Percentiles rank a stretch among this genome's conserved stretches.
These are phyloP conservation scores for Thera obeliscata DNA, from an alignment of 2,888 invertebrate species.

Conservation along the genomic window DNA sequence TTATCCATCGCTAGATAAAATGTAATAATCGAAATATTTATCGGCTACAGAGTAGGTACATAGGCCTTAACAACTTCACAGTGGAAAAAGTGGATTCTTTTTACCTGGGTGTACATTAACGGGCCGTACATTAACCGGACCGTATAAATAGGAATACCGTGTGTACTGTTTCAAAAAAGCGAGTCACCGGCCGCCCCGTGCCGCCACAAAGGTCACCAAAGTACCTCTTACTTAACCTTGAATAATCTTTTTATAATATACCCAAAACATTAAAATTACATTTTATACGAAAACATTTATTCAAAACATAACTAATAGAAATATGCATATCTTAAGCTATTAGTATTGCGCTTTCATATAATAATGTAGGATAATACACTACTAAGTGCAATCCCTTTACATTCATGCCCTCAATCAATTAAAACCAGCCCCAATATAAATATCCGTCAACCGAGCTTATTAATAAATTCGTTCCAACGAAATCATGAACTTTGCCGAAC, in stretches of 20 bases:
- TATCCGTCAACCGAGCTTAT: slow-evolving; percentile 35
- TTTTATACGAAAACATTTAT: slow-evolving; percentile 43
- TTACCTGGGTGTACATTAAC: too few relatives aligned
- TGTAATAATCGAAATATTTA: too few relatives aligned
- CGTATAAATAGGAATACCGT: too few relatives aligned
- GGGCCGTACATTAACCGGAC: too few relatives aligned
- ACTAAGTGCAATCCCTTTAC: slow-evolving; percentile 22
- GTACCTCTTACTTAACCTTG: too few relatives aligned
- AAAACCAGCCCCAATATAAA: slow-evolving; percentile 55
- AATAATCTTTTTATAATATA: neutral
- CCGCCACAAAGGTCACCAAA: too few relatives aligned
- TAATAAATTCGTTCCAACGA: slow-evolving; percentile 7
- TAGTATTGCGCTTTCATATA: slow-evolving; percentile 12
- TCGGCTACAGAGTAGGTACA: too few relatives aligned
- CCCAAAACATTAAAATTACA: slow-evolving; percentile 8
- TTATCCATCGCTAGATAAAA: too few relatives aligned
- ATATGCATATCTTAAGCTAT: slow-evolving; percentile 24
- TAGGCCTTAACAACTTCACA: too few relatives aligned
- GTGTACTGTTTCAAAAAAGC: too few relatives aligned
- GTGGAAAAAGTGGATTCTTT: too few relatives aligned
- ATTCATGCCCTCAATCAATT: slow-evolving; percentile 49
- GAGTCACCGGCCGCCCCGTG: too few relatives aligned
- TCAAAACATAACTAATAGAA: slow-evolving; percentile 40
- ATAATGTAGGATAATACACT: slow-evolving; percentile 7
- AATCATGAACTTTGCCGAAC: neutral